Conservation (phyloP, 2,113 vertebrate genomes). For the Stegastes partitus region DNA sequence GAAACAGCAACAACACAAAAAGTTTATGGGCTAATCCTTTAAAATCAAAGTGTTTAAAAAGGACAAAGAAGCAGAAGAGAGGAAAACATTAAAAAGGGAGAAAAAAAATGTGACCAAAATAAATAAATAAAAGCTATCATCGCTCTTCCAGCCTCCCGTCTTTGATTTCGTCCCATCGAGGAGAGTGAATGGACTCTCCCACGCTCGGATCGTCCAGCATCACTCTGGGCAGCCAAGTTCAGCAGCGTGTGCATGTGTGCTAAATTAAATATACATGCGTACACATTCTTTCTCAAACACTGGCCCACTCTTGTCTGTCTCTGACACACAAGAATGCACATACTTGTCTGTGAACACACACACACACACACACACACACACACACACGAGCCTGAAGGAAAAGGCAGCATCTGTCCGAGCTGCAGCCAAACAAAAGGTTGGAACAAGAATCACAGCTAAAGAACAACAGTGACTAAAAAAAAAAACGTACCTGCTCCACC, state of each 20-base stretch:
- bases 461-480: slow-evolving; percentile 32
- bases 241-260: slow-evolving; percentile 26
- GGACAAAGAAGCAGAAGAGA: not conserved
- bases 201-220: slow-evolving; percentile 26
- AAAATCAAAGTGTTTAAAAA: not conserved
- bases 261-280: slow-evolving; percentile 36
- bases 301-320: slow-evolving; percentile 8
- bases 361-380: not conserved
- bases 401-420: slow-evolving; percentile 32
- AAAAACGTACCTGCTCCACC: not conserved
- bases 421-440: slow-evolving; percentile 62
- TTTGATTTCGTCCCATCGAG: slow-evolving; percentile 4
- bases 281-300: slow-evolving; percentile 31
- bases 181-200: slow-evolving; percentile 33
- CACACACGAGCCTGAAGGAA: slow-evolving; percentile 31
- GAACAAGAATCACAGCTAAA: slow-evolving; percentile 25
- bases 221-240: slow-evolving; percentile 52
- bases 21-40: too few species aligned
- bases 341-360: slow-evolving; percentile 27
- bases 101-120: slow-evolving; percentile 1
- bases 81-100: not conserved
- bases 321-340: slow-evolving; percentile 16
- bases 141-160: not conserved
- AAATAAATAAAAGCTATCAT: not conserved
- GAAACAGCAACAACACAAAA: too few species aligned